Conservation (phyloP, 2,113 vertebrate species). For the Clarias gariepinus region DNA sequence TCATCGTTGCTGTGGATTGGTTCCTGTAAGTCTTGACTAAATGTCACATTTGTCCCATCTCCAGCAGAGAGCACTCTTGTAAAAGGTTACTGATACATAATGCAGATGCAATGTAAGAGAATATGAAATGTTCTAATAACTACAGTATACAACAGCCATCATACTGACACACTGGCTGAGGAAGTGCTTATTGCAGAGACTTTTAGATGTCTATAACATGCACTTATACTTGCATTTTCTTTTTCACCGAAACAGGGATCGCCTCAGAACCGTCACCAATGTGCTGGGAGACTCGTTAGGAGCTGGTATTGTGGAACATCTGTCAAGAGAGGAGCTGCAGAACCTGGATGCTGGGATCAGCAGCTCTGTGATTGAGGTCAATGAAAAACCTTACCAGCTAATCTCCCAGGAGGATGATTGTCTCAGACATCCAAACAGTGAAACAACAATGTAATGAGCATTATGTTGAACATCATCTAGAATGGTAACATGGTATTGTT, state of each 20-base stretch:
- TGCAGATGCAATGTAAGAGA: constrained; percentile 51
- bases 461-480: neutral
- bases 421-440: constrained; percentile 73
- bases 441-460: constrained; percentile 79
- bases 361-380: constrained; percentile 81
- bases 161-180: neutral
- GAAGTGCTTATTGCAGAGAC: neutral
- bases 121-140: neutral
- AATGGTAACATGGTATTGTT: constrained; percentile 13
- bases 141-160: neutral
- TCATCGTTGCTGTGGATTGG: constrained; percentile 98
- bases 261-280: constrained; percentile 90
- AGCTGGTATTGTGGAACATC: constrained; percentile 90
- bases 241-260: constrained; percentile 75
- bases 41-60: constrained; percentile 68
- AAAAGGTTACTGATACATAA: constrained; percentile 75
- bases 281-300: constrained; percentile 94
- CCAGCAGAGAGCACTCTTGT: constrained; percentile 55
- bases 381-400: constrained; percentile 82
- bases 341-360: constrained; percentile 78
- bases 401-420: constrained; percentile 79
- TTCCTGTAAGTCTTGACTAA: constrained; percentile 90
- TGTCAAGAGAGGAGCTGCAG: constrained; percentile 86
- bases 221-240: too few relatives aligned
- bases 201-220: neutral